These are phyloP conservation scores for Shinisaurus crocodilurus DNA, from an alignment of 2,113 vertebrate genomes.

Conservation along the genomic window DNA sequence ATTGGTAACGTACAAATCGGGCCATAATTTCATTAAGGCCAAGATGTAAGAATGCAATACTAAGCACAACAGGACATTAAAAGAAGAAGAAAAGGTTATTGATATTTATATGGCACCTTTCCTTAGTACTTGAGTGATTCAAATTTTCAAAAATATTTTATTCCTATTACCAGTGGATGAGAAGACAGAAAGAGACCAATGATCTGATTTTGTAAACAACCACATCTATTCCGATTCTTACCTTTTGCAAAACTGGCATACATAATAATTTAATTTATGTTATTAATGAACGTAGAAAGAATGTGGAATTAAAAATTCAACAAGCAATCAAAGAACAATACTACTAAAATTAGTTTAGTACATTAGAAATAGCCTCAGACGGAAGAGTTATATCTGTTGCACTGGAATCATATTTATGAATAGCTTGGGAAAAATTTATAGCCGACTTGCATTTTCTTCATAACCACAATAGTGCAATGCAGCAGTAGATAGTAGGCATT, in stretches of 20 bases:
- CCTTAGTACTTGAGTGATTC: background rate
- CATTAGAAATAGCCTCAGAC: background rate
- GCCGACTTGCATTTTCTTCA: background rate
- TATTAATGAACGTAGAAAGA: background rate
- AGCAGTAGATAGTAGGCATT: background rate
- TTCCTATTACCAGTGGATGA: background rate
- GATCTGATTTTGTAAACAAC: background rate
- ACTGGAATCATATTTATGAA: background rate
- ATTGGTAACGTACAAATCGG: background rate
- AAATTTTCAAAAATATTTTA: background rate
- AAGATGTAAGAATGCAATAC: background rate
- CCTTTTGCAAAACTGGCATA: background rate
- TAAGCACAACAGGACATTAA: background rate
- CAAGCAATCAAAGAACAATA: background rate
- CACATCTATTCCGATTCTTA: background rate
- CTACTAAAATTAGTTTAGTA: background rate
- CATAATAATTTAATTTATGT: background rate
- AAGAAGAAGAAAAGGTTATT: background rate
- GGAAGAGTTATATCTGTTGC: background rate
- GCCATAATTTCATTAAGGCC: background rate
- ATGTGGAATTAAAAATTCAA: background rate
- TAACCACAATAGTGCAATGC: too few relatives aligned
- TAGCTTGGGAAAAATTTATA: background rate
- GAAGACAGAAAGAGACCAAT: background rate
- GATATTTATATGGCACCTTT: background rate